Conservation (phyloP, 2,797 vertebrate genomes). For the Hypotaenidia okinawae region DNA sequence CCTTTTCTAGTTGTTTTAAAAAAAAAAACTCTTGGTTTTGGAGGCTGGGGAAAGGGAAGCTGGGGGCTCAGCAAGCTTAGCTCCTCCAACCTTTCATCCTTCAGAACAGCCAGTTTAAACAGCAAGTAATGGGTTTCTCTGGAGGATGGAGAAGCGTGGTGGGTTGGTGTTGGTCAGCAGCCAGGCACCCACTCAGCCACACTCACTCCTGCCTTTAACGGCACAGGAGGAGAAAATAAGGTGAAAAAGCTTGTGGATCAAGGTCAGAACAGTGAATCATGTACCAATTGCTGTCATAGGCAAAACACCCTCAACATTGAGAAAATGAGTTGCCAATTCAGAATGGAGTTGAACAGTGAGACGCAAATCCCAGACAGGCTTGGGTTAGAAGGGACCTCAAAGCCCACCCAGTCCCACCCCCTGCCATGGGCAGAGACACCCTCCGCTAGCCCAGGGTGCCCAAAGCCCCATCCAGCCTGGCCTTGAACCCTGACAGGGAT, state of each 20-base stretch:
- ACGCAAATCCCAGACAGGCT: background rate
- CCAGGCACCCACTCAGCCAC: accelerated
- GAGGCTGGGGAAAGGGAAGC: background rate
- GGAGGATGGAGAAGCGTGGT: background rate
- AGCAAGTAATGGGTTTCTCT: background rate
- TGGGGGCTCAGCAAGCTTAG: background rate
- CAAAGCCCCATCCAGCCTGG: too few relatives aligned
- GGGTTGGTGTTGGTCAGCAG: background rate
- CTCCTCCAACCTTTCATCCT: background rate
- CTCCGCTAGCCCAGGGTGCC: too few relatives aligned
- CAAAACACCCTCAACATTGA: background rate
- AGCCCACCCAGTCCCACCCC: too few relatives aligned
- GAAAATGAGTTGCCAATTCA: background rate
- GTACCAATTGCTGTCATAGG: background rate
- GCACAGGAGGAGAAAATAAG: background rate
- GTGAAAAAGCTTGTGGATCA: background rate
- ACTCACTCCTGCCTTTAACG: background rate
- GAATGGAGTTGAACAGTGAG: background rate
- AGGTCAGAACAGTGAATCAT: accelerated
- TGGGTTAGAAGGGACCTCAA: too few relatives aligned
- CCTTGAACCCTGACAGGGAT: too few relatives aligned
- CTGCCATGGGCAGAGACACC: too few relatives aligned
- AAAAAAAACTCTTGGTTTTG: background rate
- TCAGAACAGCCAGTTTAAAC: background rate
- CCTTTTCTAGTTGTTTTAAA: background rate